Conservation (phyloP, 2,797 vertebrate species). For the Macropus fuliginosus region DNA sequence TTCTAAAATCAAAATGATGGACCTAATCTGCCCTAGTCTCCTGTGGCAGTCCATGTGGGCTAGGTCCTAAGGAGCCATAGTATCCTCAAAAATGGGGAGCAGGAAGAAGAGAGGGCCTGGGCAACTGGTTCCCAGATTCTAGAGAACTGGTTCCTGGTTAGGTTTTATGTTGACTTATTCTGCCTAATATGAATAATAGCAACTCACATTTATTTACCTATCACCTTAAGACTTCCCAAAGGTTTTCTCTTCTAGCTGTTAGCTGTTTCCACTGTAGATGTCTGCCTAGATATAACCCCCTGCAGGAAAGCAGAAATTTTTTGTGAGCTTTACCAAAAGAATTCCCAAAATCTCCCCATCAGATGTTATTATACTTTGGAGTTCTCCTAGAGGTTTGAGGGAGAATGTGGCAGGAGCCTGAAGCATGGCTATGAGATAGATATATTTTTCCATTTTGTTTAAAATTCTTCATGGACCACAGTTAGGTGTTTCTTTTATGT, state of each 20-base stretch:
- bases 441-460: not conserved
- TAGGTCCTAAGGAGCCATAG: not conserved
- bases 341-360: not conserved
- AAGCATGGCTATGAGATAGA: not conserved
- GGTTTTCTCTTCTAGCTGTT: not conserved
- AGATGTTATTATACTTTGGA: not conserved
- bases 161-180: not conserved
- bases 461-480: conserved; percentile 16
- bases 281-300: not conserved
- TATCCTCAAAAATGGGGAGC: not conserved
- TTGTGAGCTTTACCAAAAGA: not conserved
- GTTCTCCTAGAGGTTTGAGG: not conserved
- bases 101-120: not conserved
- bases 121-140: not conserved
- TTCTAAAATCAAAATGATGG: not conserved
- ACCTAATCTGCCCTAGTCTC: not conserved
- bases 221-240: not conserved
- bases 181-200: not conserved
- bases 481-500: conserved; percentile 35
- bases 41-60: not conserved
- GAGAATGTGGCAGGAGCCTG: not conserved
- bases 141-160: not conserved
- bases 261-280: not conserved
- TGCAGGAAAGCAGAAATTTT: not conserved
- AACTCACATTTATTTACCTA: not conserved